phyloP scores from a whole-genome alignment of 2,113 vertebrate species.

The Octodon degus region DNA sequence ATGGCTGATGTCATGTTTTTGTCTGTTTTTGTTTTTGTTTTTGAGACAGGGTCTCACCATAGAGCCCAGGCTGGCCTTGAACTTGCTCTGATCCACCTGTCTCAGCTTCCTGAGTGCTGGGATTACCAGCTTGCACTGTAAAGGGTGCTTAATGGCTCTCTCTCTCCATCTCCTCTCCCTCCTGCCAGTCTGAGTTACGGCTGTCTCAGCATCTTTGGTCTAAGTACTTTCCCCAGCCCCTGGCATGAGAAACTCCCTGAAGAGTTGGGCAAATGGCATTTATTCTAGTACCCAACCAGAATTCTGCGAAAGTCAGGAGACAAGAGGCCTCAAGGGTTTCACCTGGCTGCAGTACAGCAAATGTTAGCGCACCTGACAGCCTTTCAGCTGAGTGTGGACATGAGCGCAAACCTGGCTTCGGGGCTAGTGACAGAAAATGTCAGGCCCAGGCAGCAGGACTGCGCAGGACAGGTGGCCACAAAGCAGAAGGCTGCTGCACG shows the following conservation, averaged over 20 bases:
- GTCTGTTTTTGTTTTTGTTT: neutral
- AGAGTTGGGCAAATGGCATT: neutral
- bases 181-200: neutral
- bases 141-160: neutral
- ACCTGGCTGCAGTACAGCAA: neutral
- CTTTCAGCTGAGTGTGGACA: too few species aligned
- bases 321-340: neutral
- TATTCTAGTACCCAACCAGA: neutral
- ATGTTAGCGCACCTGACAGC: neutral
- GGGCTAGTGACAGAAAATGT: neutral
- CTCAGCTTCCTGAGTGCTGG: neutral
- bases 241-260: neutral
- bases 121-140: neutral
- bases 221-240: neutral
- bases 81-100: neutral
- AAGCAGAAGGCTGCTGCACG: accelerated
- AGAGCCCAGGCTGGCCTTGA: neutral
- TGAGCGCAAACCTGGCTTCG: accelerated
- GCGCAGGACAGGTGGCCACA: neutral
- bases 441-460: accelerated
- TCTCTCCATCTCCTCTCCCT: neutral
- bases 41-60: neutral
- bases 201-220: neutral
- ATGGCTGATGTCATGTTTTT: neutral
- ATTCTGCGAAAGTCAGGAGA: neutral